Base-by-base conservation (phyloP, 2,888 invertebrate genomes). In the Lithophane socia region DNA sequence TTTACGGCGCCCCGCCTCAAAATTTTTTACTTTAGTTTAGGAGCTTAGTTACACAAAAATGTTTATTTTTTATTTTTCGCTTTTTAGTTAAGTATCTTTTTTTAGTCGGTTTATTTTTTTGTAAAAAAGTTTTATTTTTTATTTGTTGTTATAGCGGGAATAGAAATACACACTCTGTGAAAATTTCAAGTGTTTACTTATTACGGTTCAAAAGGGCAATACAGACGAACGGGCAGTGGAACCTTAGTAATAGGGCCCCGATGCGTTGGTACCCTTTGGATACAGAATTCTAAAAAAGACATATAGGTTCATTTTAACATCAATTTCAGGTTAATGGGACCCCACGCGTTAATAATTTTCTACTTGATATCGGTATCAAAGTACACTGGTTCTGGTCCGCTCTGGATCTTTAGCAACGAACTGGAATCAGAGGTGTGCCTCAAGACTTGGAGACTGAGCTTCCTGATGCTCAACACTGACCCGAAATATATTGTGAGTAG, bases 391-490 rank as follows among this genome's bases (percentile, higher is more conserved):
- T 67, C 77, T 3, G 92, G 92, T 0, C 92, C 92, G 0, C 0
- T 91, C 3, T 92, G 91, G 90, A 44, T 12, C 0, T 63, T 44
- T 0, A 1, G 61, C 1, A 77, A 60, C 1, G 58, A 73, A 0
- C 0, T 8, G 0, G 92, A 93, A 21, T 60, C 77, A 0, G 72
- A 75, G 9, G 69, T 80, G 0, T 93, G 93, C 42, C 56, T 60
- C 0, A 82, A 89, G 9, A 85, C 85, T 71, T 92, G 92, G 92
- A 90, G 87, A 90, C 73, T 81, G 0, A 90, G 83, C 42, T 44
- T 92, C 0, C 77, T 93, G 7, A 92, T 93, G 93, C 66, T 90
- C 0, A 89, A 86, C 29, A 90, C 86, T 42, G 87, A 92, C 70
- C 5, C 87, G 0, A 83, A 85, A 47, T 37, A 58, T 54, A 1